These are phyloP conservation scores for Mohoua ochrocephala DNA, from an alignment of 2,113 vertebrate species.

Conservation along the genomic window DNA sequence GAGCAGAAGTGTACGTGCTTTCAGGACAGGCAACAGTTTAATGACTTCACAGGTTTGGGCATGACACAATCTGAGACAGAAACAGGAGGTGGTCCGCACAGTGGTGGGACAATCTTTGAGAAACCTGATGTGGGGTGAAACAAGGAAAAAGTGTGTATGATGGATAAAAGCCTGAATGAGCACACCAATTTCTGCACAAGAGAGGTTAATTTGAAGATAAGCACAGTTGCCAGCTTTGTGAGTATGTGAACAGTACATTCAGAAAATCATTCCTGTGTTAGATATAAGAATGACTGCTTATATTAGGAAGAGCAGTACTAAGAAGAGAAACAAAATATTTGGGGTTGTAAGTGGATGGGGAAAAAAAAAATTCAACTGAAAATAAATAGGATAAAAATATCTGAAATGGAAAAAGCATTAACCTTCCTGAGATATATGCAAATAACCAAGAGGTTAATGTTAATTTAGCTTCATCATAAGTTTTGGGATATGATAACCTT, in stretches of 20 bases:
- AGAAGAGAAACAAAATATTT: constrained; percentile 50
- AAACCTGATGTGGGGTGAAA: not conserved
- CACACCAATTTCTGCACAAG: not conserved
- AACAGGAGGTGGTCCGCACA: not conserved
- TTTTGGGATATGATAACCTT: not conserved
- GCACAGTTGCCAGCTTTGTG: constrained; percentile 15
- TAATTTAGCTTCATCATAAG: not conserved
- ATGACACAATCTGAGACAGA: not conserved
- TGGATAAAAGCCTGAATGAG: not conserved
- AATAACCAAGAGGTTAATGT: not conserved
- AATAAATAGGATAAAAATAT: not conserved
- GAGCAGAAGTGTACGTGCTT: not conserved
- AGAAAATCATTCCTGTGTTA: constrained; percentile 49
- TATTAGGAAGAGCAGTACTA: not conserved
- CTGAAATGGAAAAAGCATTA: not conserved
- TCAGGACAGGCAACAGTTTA: not conserved
- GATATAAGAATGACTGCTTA: constrained; percentile 5
- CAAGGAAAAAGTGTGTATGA: not conserved
- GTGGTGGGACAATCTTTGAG: not conserved
- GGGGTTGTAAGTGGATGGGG: not conserved
- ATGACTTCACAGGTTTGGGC: not conserved
- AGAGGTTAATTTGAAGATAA: constrained; percentile 36
- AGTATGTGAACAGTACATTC: constrained; percentile 33
- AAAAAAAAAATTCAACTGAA: not conserved
- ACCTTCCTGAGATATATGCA: not conserved